A percentile compares a stretch with the other conserved stretches of the same genome.
Conservation (phyloP, 2,888 invertebrate species). For the Lobophora halterata region DNA sequence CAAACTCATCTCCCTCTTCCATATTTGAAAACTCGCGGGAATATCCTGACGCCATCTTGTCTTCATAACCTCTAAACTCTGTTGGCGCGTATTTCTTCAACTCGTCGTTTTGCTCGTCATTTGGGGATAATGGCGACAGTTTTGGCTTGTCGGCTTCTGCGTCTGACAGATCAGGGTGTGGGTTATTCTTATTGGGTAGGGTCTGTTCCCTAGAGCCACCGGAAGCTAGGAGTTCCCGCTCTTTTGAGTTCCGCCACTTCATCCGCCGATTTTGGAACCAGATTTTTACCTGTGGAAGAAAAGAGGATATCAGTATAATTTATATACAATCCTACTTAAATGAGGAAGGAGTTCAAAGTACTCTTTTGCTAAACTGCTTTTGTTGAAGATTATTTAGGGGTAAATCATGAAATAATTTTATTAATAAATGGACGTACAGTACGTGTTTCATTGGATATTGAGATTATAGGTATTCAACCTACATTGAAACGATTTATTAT, state of each 20-base stretch:
- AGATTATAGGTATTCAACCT: no score
- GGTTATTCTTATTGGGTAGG: constrained; percentile 97
- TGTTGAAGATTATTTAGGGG: no score
- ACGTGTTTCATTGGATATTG: no score
- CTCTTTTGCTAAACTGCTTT: no score
- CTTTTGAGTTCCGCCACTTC: constrained; percentile 99
- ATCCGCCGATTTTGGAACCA: constrained; percentile 98
- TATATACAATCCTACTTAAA: no score
- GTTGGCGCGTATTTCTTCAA: constrained; percentile 53
- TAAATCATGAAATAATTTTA: no score
- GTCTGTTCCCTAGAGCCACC: constrained; percentile 98
- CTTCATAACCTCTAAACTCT: constrained; percentile 59
- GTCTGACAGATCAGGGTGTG: constrained; percentile 96
- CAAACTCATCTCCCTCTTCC: constrained; percentile 70
- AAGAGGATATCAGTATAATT: constrained; percentile 14
- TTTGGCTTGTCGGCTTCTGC: constrained; percentile 90
- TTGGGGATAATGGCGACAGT: constrained; percentile 80
- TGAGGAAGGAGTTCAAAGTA: no score
- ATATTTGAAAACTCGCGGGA: constrained; percentile 61
- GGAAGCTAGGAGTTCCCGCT: constrained; percentile 94
- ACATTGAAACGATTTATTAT: no score
- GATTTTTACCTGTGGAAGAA: constrained; percentile 79
- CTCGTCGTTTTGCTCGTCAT: constrained; percentile 55
- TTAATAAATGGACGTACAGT: no score
- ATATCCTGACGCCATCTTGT: constrained; percentile 60